Percentiles rank a stretch among this genome's conserved stretches.
Evolutionary conservation across 2,888 invertebrate species (phyloP).

Genomic region (Cerceris ruficornis): DNA sequence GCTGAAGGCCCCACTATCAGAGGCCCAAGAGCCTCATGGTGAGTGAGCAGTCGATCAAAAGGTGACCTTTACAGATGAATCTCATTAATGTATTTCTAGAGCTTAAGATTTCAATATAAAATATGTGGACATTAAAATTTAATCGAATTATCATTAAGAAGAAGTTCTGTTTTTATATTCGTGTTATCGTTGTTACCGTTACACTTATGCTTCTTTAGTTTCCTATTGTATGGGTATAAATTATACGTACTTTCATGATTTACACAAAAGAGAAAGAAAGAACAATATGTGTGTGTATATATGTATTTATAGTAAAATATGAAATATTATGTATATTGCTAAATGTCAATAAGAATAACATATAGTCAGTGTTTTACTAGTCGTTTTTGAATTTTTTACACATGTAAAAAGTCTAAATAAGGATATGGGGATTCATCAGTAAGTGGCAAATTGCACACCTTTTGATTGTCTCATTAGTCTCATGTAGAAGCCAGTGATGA

Average conservation of each 20-base stretch:
- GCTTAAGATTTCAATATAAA: conserved; percentile 2
- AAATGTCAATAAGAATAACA: neutral
- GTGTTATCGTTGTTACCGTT: too few relatives aligned
- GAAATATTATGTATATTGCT: neutral
- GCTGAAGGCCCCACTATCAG: conserved; percentile 80
- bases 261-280: neutral
- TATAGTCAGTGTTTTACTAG: neutral
- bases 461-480: conserved; percentile 65
- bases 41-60: conserved; percentile 76
- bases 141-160: neutral
- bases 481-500: conserved; percentile 78
- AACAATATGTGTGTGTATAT: neutral
- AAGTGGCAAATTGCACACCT: conserved; percentile 50
- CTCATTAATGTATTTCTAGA: conserved; percentile 30
- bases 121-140: neutral
- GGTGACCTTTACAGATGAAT: conserved; percentile 67
- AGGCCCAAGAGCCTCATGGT: conserved; percentile 81
- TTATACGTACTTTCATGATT: neutral
- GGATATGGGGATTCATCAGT: conserved; percentile 61
- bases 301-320: neutral
- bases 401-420: neutral
- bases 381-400: neutral
- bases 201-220: too few relatives aligned
- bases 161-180: neutral
- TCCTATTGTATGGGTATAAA: neutral